These are phyloP conservation scores for Falco columbarius DNA, from an alignment of 2,797 vertebrate genomes.

Conservation along the genomic window DNA sequence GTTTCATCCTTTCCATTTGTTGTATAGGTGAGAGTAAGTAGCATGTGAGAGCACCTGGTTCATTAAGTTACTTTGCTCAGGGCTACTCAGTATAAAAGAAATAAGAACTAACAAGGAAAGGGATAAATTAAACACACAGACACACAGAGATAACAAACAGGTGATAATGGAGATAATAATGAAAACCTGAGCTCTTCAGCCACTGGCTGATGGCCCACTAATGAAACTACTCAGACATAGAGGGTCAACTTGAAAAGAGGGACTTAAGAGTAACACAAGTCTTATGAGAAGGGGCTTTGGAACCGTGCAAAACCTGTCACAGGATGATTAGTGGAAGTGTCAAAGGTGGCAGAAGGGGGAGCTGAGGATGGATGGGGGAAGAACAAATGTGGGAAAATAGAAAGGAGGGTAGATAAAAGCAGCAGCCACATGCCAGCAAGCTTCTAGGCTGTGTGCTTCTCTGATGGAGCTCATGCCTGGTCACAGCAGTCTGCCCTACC, in stretches of 20 bases:
- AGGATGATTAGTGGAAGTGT: background rate
- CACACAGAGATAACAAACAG: background rate
- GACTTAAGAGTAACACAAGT: background rate
- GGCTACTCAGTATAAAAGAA: background rate
- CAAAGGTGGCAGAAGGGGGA: fast-evolving
- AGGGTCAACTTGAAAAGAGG: background rate
- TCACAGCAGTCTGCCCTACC: background rate
- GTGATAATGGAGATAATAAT: background rate
- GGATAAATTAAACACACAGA: background rate
- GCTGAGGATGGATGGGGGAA: background rate
- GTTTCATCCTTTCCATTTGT: background rate
- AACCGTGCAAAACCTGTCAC: background rate
- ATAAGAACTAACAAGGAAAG: background rate
- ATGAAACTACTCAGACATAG: background rate
- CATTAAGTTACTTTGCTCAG: background rate
- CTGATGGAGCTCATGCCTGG: background rate
- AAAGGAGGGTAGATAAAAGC: background rate
- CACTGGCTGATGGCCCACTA: background rate
- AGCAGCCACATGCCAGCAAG: fast-evolving
- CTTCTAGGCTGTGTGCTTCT: fast-evolving
- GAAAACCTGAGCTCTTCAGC: background rate
- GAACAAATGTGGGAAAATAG: background rate
- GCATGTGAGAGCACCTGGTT: background rate
- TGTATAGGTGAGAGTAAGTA: background rate
- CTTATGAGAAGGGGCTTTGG: background rate